Evolutionary conservation across 2,797 vertebrate genomes (phyloP), one percentile per base, ranked within the genome.

Genomic region (Gymnothorax reevesii): DNA sequence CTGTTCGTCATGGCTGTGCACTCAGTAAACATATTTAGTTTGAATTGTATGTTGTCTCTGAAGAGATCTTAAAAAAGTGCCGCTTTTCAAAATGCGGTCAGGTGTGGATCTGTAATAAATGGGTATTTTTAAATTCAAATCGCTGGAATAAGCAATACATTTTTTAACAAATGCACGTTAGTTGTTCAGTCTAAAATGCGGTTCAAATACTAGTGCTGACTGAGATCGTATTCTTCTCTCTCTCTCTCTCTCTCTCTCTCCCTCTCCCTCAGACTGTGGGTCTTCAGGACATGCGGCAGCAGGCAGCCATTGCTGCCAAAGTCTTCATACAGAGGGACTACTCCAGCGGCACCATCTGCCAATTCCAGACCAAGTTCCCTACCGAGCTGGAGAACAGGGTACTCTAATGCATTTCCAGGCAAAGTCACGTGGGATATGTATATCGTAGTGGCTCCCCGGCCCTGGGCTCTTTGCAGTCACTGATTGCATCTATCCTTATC

Each of bases 321-420:
- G 97, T 99, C 57, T 99, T 98, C 57, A 91, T 99, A 87, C 98
- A 99, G 93, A 96, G 98, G 86, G 98, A 99, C 94, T 99, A 99
- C 95, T 96, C 97, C 89, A 97, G 97, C 60, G 98, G 98, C 79
- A 99, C 97, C 55, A 95, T 97, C 87, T 99, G 98, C 94, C 98
- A 95, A 94, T 99, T 99, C 93, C 98, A 99, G 95, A 98, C 96
- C 90, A 99, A 99, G 94, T 98, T 99, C 88, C 98, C 97, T 0
- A 94, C 97, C 0, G 98, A 99, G 86, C 95, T 99, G 85, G 98
- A 99, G 89, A 96, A 96, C 84, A 94, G 97, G 97, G 98, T 99
- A 92, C 84, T 27, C 27, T 57, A 69, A 57, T 6, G 71, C 27
- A 71, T 27, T n/a, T 25, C 22, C 3, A 9, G 66, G 25, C 25